Base-by-base conservation (phyloP, 37 sponge, comb jelly and placozoan genomes). In the Corticium candelabrum region DNA sequence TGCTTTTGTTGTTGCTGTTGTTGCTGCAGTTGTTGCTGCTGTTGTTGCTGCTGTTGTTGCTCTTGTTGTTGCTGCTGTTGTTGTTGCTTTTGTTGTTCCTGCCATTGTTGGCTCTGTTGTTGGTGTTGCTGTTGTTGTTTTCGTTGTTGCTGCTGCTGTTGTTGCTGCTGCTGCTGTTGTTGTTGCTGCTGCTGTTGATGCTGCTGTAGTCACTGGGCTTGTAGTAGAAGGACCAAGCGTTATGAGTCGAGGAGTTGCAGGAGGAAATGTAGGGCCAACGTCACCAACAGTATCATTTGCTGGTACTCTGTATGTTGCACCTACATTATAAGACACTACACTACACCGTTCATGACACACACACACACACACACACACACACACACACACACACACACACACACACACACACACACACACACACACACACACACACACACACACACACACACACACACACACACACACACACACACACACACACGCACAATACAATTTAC, bases 341-440 rank as follows among this genome's bases (percentile, higher is more conserved):
- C n/a, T n/a, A n/a, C n/a, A n/a, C n/a, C n/a, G n/a, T n/a, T n/a
- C n/a, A n/a, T n/a, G n/a, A n/a, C n/a, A n/a, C n/a, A n/a, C n/a
- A 11, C 33, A 69, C 27, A 50, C 15, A 15, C 73, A 71, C 73
- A 80, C 40, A 69, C 34, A 69, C 40, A 39, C 40, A 80, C 39
- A 80, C 40, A 69, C 80, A 79, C 71, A 35, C 80, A 69, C 67
- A 35, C 75, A 74, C 75, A 74, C 82, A 81, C 82, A 81, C 82
- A 74, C 75, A 74, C 75, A 39, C 43, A 73, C 74, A 70, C 82
- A 82, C 68, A 82, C 76, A 75, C 76, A 34, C 82, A 74, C 67
- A 81, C 40, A 34, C 4, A 36, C 4, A 68, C 80, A 0, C 50
- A 37, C 77, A 76, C 77, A 2, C 37, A 74, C 32, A 74, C 75